Evolutionary conservation across 2,888 invertebrate species (phyloP).

Genomic region (Temnothorax rugatulus): DNA sequence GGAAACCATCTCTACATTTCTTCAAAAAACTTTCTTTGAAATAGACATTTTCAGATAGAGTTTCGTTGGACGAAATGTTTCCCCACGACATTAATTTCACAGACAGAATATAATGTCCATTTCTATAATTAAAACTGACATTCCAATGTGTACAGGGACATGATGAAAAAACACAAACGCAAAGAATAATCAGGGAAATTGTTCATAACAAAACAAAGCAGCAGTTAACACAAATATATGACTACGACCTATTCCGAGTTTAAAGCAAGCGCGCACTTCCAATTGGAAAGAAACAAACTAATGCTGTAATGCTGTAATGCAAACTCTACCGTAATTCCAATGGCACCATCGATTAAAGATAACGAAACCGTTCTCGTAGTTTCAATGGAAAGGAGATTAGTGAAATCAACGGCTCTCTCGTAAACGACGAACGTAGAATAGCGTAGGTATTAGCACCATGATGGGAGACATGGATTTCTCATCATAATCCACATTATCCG

Average conservation of each 20-base stretch:
- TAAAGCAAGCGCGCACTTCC: not conserved
- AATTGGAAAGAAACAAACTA: not conserved
- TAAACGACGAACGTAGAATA: not conserved
- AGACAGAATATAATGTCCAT: not conserved
- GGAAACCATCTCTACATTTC: not conserved
- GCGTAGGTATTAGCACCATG: not conserved
- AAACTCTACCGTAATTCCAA: not conserved
- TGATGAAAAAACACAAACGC: not conserved
- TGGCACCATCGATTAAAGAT: not conserved
- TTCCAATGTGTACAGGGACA: not conserved
- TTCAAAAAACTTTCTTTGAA: not conserved
- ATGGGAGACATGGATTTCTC: constrained; percentile 8
- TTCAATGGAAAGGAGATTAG: constrained; percentile 27
- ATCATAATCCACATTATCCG: constrained; percentile 22
- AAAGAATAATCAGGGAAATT: not conserved
- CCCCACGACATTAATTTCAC: not conserved
- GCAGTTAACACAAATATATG: not conserved
- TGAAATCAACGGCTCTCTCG: not conserved
- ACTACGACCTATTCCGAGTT: not conserved
- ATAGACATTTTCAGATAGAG: not conserved
- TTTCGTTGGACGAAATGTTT: not conserved
- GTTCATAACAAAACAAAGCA: not conserved
- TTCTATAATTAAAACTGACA: constrained; percentile 22
- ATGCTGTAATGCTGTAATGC: not conserved
- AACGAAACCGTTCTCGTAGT: constrained; percentile 23